Conservation (phyloP, 2,888 invertebrate genomes). For the Metacarcinus magister region DNA sequence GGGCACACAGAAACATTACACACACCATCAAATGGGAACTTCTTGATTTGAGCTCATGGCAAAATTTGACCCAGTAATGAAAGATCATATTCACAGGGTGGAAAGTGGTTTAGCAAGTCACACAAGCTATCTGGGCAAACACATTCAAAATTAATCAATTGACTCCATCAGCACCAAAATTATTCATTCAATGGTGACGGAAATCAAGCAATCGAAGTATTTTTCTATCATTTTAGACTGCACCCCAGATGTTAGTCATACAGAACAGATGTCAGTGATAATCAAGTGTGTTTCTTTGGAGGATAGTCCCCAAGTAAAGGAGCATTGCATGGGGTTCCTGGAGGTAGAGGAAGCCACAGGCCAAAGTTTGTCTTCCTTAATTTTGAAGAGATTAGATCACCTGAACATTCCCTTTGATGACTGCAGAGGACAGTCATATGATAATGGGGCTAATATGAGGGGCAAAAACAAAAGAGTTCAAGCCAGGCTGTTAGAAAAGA, state of each 20-base stretch:
- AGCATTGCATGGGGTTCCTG: slow-evolving; percentile 67
- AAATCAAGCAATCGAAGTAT: slow-evolving; percentile 73
- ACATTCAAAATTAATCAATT: slow-evolving; percentile 65
- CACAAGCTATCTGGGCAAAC: slow-evolving; percentile 64
- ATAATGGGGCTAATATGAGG: slow-evolving; percentile 83
- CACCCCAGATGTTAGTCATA: slow-evolving; percentile 77
- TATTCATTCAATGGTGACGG: slow-evolving; percentile 58
- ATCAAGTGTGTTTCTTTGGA: slow-evolving; percentile 55
- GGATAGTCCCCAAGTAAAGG: slow-evolving; percentile 54
- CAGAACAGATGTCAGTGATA: slow-evolving; percentile 74
- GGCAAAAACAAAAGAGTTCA: slow-evolving; percentile 83
- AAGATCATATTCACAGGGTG: slow-evolving; percentile 18
- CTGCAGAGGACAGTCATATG: slow-evolving; percentile 84
- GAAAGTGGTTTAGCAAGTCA: neutral
- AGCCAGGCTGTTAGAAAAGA: slow-evolving; percentile 83
- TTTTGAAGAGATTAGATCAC: slow-evolving; percentile 80
- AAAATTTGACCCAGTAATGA: slow-evolving; percentile 61
- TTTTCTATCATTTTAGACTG: slow-evolving; percentile 77
- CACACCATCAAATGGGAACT: slow-evolving; percentile 51
- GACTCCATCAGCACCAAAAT: slow-evolving; percentile 65
- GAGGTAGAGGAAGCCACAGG: slow-evolving; percentile 73
- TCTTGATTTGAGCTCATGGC: slow-evolving; percentile 56
- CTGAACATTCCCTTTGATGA: slow-evolving; percentile 83
- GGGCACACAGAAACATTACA: slow-evolving; percentile 40
- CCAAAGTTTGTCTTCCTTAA: slow-evolving; percentile 61